Evolutionary conservation across 2,888 invertebrate species (phyloP), one percentile per base, ranked within the genome.

Genomic region (Cerastis rubricosa): DNA sequence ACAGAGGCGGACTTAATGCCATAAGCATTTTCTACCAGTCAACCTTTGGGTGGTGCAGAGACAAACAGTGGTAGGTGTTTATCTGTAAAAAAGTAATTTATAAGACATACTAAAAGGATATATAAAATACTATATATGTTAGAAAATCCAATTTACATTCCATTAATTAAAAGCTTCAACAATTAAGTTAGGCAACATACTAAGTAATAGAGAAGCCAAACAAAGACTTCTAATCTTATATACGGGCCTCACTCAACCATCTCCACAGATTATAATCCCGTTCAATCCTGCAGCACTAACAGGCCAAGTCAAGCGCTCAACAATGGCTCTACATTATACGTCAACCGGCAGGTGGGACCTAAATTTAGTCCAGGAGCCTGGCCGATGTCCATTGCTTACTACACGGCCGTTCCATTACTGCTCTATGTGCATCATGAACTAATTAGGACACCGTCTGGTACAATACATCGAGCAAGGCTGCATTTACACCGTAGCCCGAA

Each of bases 391-490:
- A 83, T 80, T 84, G 86, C 85, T 75, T 81, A 80, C 85, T 86
- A 93, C 93, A 92, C 81, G 90, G 85, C 68, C 79, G 83, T 89
- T 89, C 93, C 90, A 93, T 93, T 93, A 92, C 85, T 88, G 89
- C 78, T 85, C 84, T 88, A 88, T 89, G 89, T 88, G 86, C 89
- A 90, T 90, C 89, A 85, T 88, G 86, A 86, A 89, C 89, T 92
- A 92, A 93, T 93, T 92, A 92, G 89, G 83, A 86, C 87, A 87
- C 84, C 85, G 88, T 82, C 80, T 86, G 89, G 85, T 81, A 87
- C 86, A 81, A 77, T 88, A 76, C 65, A 57, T 43, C 47, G 64
- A 69, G 79, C 63, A 57, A 65, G 74, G 74, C 73, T n/a, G 76
- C 64, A 71, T 81, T 80, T 76, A 83, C 80, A 79, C 74, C 63